These are phyloP conservation scores for Drosophila antonietae DNA, from an alignment of 2,888 invertebrate genomes.

Conservation along the genomic window DNA sequence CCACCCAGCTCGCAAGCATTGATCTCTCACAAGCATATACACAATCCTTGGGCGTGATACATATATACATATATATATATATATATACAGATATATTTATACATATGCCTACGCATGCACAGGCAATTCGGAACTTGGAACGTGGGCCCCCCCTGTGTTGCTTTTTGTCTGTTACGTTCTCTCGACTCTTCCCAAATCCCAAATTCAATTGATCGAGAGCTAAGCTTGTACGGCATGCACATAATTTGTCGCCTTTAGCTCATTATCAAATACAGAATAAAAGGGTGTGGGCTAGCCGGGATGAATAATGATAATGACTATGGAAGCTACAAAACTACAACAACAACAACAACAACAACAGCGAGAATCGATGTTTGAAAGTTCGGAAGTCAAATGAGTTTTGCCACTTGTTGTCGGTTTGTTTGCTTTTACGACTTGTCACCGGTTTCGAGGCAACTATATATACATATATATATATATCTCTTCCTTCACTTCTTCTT, in stretches of 20 bases:
- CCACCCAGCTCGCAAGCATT: constrained; percentile 34
- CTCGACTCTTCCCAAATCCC: constrained; percentile 14
- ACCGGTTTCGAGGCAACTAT: constrained; percentile 24
- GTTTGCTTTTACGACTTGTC: constrained; percentile 52
- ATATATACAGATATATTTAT: not conserved
- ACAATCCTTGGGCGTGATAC: constrained; percentile 21
- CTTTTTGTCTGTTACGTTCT: constrained; percentile 8
- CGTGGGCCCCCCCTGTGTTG: constrained; percentile 21
- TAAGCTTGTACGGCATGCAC: constrained; percentile 69
- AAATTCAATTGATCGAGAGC: constrained; percentile 46
- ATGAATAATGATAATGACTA: not conserved
- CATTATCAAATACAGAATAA: constrained; percentile 20
- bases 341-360: not conserved
- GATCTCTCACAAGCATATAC: constrained; percentile 4
- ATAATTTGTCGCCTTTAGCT: constrained; percentile 67
- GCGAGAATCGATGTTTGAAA: constrained; percentile 47
- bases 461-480: constrained; percentile 7
- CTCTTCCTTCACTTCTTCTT: constrained; percentile 1
- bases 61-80: not conserved
- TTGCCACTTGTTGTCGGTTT: constrained; percentile 56
- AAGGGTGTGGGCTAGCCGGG: constrained; percentile 9
- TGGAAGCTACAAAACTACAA: constrained; percentile 9
- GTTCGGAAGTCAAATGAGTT: constrained; percentile 71
- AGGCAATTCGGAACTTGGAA: constrained; percentile 15
- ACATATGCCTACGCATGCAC: constrained; percentile 31